These are phyloP conservation scores for Acromyrmex charruanus DNA, from an alignment of 1,140 invertebrate genomes.

Conservation along the genomic window DNA sequence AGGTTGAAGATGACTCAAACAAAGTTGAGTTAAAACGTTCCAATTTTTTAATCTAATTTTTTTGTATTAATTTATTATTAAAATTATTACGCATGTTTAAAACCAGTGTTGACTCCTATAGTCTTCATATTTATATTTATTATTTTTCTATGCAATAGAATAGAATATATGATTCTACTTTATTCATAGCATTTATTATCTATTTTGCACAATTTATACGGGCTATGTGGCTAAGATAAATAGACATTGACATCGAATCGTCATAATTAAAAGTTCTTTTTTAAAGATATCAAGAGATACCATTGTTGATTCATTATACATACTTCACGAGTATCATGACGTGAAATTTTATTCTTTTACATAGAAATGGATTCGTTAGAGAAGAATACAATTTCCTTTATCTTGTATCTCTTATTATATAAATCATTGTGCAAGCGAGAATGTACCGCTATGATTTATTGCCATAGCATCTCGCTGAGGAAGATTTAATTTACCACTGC, in stretches of 20 bases:
- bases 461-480: background rate
- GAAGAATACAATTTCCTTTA: background rate
- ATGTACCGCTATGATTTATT: conserved; percentile 58
- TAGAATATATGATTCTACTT: background rate
- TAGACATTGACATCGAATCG: background rate
- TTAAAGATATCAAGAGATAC: background rate
- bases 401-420: conserved; percentile 8
- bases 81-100: no score
- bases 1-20: no score
- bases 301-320: background rate
- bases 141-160: background rate
- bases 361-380: background rate
- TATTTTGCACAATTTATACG: background rate
- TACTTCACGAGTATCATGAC: background rate
- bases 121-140: no score
- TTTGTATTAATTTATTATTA: no score
- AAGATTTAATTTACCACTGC: conserved; percentile 33
- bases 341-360: background rate
- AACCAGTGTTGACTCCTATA: no score
- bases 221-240: background rate
- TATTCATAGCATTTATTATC: background rate
- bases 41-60: no score
- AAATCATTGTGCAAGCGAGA: conserved; percentile 11
- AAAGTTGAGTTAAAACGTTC: no score
- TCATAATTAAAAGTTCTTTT: background rate